A percentile compares a stretch with the other conserved stretches of the same genome.
phyloP scores from a whole-genome alignment of 1,140 invertebrate species.

The Drosophila ironensis region DNA sequence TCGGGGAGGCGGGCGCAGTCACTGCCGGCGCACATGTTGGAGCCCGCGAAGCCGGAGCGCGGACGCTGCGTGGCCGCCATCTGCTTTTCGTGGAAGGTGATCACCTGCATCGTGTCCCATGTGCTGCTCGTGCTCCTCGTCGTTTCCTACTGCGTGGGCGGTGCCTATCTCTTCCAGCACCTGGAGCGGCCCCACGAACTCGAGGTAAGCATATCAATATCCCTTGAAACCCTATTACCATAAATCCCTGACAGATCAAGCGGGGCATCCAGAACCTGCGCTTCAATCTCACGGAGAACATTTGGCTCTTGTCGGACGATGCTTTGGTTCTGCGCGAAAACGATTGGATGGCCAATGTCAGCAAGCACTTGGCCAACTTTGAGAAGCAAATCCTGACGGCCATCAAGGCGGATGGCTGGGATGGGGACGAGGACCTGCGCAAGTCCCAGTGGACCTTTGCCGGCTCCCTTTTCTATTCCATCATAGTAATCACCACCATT shows the following conservation, averaged over 20 bases:
- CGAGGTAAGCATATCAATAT: conserved; percentile 84
- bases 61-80: conserved; percentile 83
- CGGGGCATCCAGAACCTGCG: conserved; percentile 88
- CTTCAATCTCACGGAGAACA: conserved; percentile 88
- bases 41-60: conserved; percentile 67
- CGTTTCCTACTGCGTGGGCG: conserved; percentile 93
- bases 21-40: conserved; percentile 71
- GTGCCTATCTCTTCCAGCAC: conserved; percentile 92
- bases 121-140: conserved; percentile 91
- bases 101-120: conserved; percentile 93
- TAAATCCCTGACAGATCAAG: conserved; percentile 85
- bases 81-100: conserved; percentile 88
- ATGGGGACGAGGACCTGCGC: conserved; percentile 90
- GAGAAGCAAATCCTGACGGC: conserved; percentile 91
- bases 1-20: conserved; percentile 75
- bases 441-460: conserved; percentile 94
- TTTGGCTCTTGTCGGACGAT: conserved; percentile 90
- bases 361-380: conserved; percentile 84
- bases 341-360: conserved; percentile 74
- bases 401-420: conserved; percentile 95
- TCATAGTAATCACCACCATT: conserved; percentile 98
- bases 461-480: conserved; percentile 97
- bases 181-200: conserved; percentile 90
- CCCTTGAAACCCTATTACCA: background rate
- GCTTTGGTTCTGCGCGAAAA: conserved; percentile 53